A percentile compares a stretch with the other conserved stretches of the same genome.
Conservation (phyloP, 2,888 invertebrate species). For the Dicroscelio sp. region DNA sequence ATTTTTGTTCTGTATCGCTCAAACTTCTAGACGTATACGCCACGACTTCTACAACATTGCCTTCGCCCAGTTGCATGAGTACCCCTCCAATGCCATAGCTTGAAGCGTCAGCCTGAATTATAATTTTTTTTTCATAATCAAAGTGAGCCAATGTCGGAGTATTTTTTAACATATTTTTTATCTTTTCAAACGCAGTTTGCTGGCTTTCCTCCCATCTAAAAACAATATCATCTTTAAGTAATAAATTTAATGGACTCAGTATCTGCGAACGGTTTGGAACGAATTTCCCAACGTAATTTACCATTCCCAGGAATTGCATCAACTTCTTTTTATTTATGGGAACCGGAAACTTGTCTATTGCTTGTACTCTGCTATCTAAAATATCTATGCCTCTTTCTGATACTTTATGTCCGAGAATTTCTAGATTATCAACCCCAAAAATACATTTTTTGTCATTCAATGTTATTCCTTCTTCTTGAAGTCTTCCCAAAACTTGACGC, state of each 20-base stretch:
- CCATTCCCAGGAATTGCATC: conserved; percentile 81
- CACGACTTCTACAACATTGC: background rate
- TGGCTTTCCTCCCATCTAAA: background rate
- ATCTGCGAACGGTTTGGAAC: conserved; percentile 83
- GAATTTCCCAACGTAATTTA: conserved; percentile 82
- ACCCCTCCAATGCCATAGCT: conserved; percentile 34
- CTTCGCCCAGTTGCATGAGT: background rate
- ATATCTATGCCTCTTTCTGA: conserved; percentile 79
- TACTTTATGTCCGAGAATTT: conserved; percentile 86
- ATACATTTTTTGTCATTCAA: conserved; percentile 87
- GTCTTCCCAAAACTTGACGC: conserved; percentile 77
- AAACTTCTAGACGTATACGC: background rate
- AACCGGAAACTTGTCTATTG: conserved; percentile 78
- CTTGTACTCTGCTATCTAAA: conserved; percentile 77
- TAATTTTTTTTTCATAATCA: conserved; percentile 4
- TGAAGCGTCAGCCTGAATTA: conserved; percentile 10
- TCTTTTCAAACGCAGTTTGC: background rate
- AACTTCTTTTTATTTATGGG: conserved; percentile 83
- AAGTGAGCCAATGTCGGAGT: background rate
- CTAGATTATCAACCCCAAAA: conserved; percentile 81
- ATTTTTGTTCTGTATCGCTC: background rate
- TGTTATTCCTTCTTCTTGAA: conserved; percentile 82
- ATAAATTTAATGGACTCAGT: conserved; percentile 78
- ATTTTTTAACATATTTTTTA: background rate
- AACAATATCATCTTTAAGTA: conserved; percentile 76